A percentile compares a stretch with the other conserved stretches of the same genome.
phyloP scores from a whole-genome alignment of 2,113 vertebrate genomes.

The Syrrhaptes paradoxus region DNA sequence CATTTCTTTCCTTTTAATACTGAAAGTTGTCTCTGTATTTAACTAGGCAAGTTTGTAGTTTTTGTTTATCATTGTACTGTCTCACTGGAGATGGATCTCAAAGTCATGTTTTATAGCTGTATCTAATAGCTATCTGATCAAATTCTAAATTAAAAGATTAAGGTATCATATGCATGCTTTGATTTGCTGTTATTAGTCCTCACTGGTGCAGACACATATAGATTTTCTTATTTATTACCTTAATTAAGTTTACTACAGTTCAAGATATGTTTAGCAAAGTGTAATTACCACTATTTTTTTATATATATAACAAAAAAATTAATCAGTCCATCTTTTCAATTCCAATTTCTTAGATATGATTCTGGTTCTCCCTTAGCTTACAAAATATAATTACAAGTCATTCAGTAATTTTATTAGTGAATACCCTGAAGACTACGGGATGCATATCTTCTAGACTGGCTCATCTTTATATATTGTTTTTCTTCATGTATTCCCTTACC shows the following conservation, averaged over 20 bases:
- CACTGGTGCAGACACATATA: not conserved
- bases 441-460: slow-evolving; percentile 8
- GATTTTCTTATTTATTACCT: not conserved
- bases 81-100: not conserved
- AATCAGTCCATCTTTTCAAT: slow-evolving; percentile 20
- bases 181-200: not conserved
- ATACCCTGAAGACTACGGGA: slow-evolving; percentile 17
- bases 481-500: slow-evolving; percentile 35
- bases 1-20: not conserved
- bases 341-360: slow-evolving; percentile 1
- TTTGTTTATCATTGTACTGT: not conserved
- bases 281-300: slow-evolving; percentile 24
- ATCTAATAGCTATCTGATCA: not conserved
- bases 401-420: slow-evolving; percentile 51
- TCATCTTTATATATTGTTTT: slow-evolving; percentile 38
- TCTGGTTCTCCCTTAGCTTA: slow-evolving; percentile 28
- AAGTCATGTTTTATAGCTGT: not conserved
- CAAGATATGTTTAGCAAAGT: slow-evolving; percentile 1
- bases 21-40: not conserved
- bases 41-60: not conserved
- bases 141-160: not conserved
- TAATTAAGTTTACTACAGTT: not conserved
- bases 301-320: not conserved
- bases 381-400: slow-evolving; percentile 53
- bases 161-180: not conserved